These are phyloP conservation scores for Polyommatus iphigenia DNA, from an alignment of 2,888 invertebrate genomes.

Conservation along the genomic window DNA sequence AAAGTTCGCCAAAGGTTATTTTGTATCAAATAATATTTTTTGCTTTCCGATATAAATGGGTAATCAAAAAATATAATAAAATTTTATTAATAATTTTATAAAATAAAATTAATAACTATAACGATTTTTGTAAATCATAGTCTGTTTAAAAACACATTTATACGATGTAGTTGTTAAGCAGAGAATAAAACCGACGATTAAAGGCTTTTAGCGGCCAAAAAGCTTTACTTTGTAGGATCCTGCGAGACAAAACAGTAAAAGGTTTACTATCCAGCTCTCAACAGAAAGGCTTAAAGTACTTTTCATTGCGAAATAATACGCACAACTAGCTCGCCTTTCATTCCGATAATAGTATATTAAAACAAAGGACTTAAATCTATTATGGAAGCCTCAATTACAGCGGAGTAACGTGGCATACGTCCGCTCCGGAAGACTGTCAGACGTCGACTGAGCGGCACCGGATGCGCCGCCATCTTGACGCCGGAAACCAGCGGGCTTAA, in stretches of 20 bases:
- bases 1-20: neutral
- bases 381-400: constrained; percentile 39
- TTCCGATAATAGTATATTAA: neutral
- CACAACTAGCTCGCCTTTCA: neutral
- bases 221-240: neutral
- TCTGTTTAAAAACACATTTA: neutral
- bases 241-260: neutral
- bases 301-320: neutral
- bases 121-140: no score
- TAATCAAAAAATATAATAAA: no score
- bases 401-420: constrained; percentile 41
- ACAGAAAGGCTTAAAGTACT: neutral
- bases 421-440: constrained; percentile 48
- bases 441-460: constrained; percentile 45
- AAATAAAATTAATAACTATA: no score
- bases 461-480: constrained; percentile 48
- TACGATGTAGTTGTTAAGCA: neutral
- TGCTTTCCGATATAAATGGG: no score
- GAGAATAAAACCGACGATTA: neutral
- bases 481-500: constrained; percentile 45
- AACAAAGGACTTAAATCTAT: constrained; percentile 33
- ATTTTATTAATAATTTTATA: no score
- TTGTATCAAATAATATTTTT: neutral
- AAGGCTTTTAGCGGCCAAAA: neutral
- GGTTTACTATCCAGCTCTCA: neutral